A percentile compares a stretch with the other conserved stretches of the same genome.
Conservation (phyloP, 2,888 invertebrate species). For the Stenodera caucasica region DNA sequence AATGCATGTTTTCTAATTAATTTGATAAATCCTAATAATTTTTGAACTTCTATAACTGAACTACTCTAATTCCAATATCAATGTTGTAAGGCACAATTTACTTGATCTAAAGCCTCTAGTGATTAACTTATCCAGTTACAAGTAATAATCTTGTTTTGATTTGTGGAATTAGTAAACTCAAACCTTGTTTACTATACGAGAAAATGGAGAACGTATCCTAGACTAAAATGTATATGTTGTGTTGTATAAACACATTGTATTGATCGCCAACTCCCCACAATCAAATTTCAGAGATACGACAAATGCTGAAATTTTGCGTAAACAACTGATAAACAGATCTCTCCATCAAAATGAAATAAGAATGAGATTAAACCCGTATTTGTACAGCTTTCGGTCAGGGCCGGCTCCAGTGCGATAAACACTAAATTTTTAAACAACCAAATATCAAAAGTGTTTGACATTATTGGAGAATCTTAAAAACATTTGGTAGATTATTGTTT, state of each 20-base stretch:
- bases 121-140: constrained; percentile 35
- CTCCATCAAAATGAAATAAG: neutral
- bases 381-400: no score
- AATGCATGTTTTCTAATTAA: no score
- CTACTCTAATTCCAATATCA: no score
- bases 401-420: no score
- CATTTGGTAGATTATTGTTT: no score
- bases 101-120: constrained; percentile 17
- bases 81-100: constrained; percentile 13
- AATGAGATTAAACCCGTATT: no score
- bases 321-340: constrained; percentile 39
- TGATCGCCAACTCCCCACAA: constrained; percentile 15
- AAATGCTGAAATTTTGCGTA: constrained; percentile 39
- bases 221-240: constrained; percentile 27
- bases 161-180: constrained; percentile 34
- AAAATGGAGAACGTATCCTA: constrained; percentile 27
- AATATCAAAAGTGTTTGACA: no score
- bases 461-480: no score
- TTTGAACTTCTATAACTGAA: no score
- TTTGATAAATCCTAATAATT: no score
- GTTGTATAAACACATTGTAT: constrained; percentile 26
- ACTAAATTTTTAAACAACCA: no score
- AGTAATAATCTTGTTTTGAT: constrained; percentile 39
- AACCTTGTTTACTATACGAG: constrained; percentile 32
- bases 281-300: constrained; percentile 20